These are phyloP conservation scores for Drosophila percnosoma DNA, from an alignment of 2,888 invertebrate genomes.

Conservation along the genomic window DNA sequence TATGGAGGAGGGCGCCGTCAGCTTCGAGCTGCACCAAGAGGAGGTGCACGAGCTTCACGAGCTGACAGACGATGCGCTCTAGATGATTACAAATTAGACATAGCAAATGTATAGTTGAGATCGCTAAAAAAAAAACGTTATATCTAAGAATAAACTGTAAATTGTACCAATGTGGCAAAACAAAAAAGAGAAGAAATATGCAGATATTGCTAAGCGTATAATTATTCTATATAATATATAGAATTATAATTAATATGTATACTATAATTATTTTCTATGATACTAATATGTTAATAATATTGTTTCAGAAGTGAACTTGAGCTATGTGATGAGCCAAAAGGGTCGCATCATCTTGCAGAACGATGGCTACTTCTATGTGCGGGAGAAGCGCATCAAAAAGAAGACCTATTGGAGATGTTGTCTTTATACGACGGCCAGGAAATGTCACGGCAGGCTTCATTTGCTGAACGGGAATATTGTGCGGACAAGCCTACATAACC, in stretches of 20 bases:
- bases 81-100: slow-evolving; percentile 9
- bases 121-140: slow-evolving; percentile 14
- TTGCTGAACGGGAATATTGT: slow-evolving; percentile 77
- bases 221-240: not conserved
- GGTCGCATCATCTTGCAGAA: slow-evolving; percentile 79
- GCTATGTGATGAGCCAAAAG: slow-evolving; percentile 82
- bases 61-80: slow-evolving; percentile 56
- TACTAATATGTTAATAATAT: not conserved
- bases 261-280: not conserved
- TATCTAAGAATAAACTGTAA: slow-evolving; percentile 50
- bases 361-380: slow-evolving; percentile 82
- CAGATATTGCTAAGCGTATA: not conserved
- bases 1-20: slow-evolving; percentile 72
- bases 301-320: slow-evolving; percentile 33
- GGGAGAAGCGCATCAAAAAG: slow-evolving; percentile 80
- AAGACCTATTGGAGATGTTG: slow-evolving; percentile 85
- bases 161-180: slow-evolving; percentile 37
- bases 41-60: slow-evolving; percentile 61
- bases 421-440: slow-evolving; percentile 82
- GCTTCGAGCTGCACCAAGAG: slow-evolving; percentile 70
- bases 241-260: not conserved
- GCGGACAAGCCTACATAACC: slow-evolving; percentile 81
- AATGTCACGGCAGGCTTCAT: slow-evolving; percentile 83
- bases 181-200: not conserved
- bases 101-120: slow-evolving; percentile 41